Conservation (phyloP, 2,888 invertebrate species). For the Agrochola circellaris region DNA sequence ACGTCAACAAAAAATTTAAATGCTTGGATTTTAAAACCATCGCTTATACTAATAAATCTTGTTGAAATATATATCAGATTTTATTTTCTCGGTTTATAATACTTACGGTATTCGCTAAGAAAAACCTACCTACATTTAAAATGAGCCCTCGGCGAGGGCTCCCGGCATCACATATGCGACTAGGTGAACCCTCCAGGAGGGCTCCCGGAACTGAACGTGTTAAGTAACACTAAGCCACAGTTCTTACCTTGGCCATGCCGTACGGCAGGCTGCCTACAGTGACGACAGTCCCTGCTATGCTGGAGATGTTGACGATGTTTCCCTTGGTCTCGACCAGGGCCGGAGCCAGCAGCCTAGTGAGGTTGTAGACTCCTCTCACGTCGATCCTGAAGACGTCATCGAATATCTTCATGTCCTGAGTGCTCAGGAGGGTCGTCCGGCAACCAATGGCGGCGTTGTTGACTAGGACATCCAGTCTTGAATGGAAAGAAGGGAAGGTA, state of each 20-base stretch:
- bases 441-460: constrained; percentile 91
- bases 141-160: too few species aligned
- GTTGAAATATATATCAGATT: too few species aligned
- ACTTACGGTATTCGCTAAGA: too few species aligned
- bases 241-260: constrained; percentile 94
- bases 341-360: constrained; percentile 93
- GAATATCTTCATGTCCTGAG: constrained; percentile 69
- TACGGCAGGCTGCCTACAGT: constrained; percentile 96
- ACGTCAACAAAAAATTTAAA: too few species aligned
- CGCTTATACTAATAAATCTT: too few species aligned
- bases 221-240: background rate
- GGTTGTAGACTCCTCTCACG: constrained; percentile 90
- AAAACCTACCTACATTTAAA: too few species aligned
- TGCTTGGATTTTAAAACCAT: too few species aligned
- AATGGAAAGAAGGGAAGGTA: background rate
- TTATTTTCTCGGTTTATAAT: too few species aligned
- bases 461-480: constrained; percentile 69
- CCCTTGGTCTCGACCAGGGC: constrained; percentile 92
- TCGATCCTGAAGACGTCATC: constrained; percentile 91
- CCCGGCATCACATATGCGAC: too few species aligned
- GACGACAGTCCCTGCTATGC: constrained; percentile 92
- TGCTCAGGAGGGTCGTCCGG: constrained; percentile 43
- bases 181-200: too few species aligned
- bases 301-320: constrained; percentile 94
- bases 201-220: too few species aligned